These are phyloP conservation scores for Brachyhypopomus occidentalis DNA, from an alignment of 2,113 vertebrate genomes.

Conservation along the genomic window DNA sequence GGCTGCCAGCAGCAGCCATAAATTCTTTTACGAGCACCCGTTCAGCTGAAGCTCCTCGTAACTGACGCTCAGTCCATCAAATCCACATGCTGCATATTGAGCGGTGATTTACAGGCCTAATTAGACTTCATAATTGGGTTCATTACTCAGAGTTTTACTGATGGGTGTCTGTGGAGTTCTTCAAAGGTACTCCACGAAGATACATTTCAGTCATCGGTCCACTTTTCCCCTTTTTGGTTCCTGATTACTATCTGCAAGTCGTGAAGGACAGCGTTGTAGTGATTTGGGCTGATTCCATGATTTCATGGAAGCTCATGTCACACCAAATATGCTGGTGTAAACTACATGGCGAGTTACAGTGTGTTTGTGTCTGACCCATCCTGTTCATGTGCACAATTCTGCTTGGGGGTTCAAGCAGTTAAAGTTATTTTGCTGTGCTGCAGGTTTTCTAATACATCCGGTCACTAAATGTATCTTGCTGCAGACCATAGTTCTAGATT, in stretches of 20 bases:
- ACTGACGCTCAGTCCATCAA: conserved; percentile 34
- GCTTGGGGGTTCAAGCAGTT: too few relatives aligned
- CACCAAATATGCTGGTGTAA: too few relatives aligned
- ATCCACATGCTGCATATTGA: conserved; percentile 18
- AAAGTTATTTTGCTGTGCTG: too few relatives aligned
- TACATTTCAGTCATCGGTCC: background rate
- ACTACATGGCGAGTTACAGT: too few relatives aligned
- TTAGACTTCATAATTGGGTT: conserved; percentile 39
- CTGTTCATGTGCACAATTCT: too few relatives aligned
- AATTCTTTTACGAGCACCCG: conserved; percentile 33
- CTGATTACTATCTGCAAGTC: too few relatives aligned
- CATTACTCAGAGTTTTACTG: conserved; percentile 37
- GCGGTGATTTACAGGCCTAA: conserved; percentile 42
- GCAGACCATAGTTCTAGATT: background rate
- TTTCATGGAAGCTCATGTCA: too few relatives aligned
- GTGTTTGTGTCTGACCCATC: too few relatives aligned
- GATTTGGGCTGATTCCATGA: too few relatives aligned
- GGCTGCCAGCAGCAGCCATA: conserved; percentile 8
- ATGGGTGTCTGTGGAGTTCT: conserved; percentile 24
- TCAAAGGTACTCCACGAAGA: conserved; percentile 12
- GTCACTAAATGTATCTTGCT: too few relatives aligned
- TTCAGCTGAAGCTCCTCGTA: conserved; percentile 16
- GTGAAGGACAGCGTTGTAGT: too few relatives aligned
- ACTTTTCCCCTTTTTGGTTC: background rate
- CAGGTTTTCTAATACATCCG: too few relatives aligned